Conservation (phyloP, 2,888 invertebrate genomes). For the Acrocyrtus sp. region DNA sequence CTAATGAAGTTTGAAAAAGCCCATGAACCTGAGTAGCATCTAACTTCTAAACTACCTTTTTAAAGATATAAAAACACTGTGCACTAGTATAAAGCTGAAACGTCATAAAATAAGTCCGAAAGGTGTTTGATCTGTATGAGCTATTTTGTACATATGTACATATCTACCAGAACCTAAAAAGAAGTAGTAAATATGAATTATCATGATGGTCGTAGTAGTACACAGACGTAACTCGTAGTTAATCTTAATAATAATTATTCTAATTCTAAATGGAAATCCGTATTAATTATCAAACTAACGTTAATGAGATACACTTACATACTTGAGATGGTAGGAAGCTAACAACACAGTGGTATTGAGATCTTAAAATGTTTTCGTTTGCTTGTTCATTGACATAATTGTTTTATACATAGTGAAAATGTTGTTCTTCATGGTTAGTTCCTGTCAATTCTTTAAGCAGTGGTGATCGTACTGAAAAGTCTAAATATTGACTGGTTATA, state of each 20-base stretch:
- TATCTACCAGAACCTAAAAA: slow-evolving; percentile 23
- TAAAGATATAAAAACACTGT: slow-evolving; percentile 30
- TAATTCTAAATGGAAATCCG: slow-evolving; percentile 25
- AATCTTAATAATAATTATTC: not conserved
- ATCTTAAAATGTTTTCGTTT: slow-evolving; percentile 20
- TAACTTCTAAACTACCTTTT: slow-evolving; percentile 23
- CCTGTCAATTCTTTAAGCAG: slow-evolving; percentile 40
- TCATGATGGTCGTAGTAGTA: slow-evolving; percentile 27
- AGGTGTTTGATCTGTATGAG: slow-evolving; percentile 52
- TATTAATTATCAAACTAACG: slow-evolving; percentile 25
- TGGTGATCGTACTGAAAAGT: slow-evolving; percentile 49
- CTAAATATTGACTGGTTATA: slow-evolving; percentile 11
- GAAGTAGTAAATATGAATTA: slow-evolving; percentile 39
- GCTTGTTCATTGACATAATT: slow-evolving; percentile 30
- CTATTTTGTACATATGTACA: slow-evolving; percentile 51
- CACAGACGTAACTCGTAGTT: slow-evolving; percentile 19
- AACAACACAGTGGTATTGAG: slow-evolving; percentile 23
- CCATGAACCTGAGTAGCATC: slow-evolving; percentile 50
- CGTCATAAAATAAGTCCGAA: slow-evolving; percentile 40
- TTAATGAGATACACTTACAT: slow-evolving; percentile 4
- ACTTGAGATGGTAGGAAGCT: not conserved
- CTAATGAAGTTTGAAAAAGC: slow-evolving; percentile 23
- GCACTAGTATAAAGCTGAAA: slow-evolving; percentile 41
- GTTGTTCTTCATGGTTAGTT: slow-evolving; percentile 33
- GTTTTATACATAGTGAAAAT: slow-evolving; percentile 17